Evolutionary conservation across 2,113 vertebrate species (phyloP), one percentile per base, ranked within the genome.

Genomic region (Sprattus sprattus): DNA sequence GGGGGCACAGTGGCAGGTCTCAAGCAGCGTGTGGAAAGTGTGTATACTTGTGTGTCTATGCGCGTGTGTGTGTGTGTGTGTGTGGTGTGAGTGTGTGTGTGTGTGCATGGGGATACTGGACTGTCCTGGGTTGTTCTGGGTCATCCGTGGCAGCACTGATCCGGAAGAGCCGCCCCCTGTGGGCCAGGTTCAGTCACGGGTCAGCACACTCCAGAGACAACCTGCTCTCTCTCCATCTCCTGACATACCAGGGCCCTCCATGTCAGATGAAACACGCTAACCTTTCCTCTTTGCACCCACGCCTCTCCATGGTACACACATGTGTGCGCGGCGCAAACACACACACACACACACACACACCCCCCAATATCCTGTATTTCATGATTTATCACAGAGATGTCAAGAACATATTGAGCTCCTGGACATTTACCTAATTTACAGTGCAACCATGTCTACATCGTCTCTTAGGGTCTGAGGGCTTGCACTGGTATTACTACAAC

Each of bases 41-140:
- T 45, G 83, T 25, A 71, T 89, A 22, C 85, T 86, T 81, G 86
- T 83, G 84, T 89, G 87, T 89, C 90, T 83, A 86, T 88, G 92
- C 90, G 25, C 60, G 78, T 87, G 80, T 13, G 57, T 6, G 28
- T 32, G 80, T 50, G 22, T 50, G 80, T 46, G 44, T 81, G 80
- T 46, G 80, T 81, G 80, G 81, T 82, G 81, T 60, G 54, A 22
- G 54, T 2, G 47, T 75, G 60, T 52, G 82, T 85, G 67, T 60
- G 28, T 82, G 25, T n/a, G 47, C 67, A 81, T 28, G 46, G 22
- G 82, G 82, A 45, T 32, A 49, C 54, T 11, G n/a, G 18, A 39
- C 47, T 49, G 71, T 60, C 28, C 16, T 5, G 82, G 82, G 64
- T 54, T 86, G 80, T 81, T 80, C 0, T 78, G 88, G 82, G 67